Evolutionary conservation across 2,797 vertebrate species (phyloP), one percentile per base, ranked within the genome.

Genomic region (Prionace glauca): DNA sequence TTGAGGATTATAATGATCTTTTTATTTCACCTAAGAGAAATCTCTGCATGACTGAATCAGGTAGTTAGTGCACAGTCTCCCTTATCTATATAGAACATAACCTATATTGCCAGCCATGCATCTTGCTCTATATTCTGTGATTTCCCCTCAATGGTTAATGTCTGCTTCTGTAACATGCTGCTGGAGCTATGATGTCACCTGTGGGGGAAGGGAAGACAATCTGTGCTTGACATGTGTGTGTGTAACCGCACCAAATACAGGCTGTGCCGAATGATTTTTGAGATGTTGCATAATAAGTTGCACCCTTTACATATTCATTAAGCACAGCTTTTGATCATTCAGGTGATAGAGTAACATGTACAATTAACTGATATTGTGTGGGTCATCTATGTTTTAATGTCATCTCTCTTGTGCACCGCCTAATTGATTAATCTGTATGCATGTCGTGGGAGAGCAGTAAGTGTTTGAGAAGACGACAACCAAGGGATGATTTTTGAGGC

Each of bases 11-110:
- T 65, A n/a, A 65, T 65, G 65, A 36, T 18, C 32, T 14, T 65
- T n/a, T 91, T 65, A 91, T 91, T 65, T 62, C 88, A 91, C 88
- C 32, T 91, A 9, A 65, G 60, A 91, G 60, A 65, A 91, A 91
- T 91, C 88, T 91, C 60, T 36, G 29, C 60, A n/a, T 62, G 32
- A n/a, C 7, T n/a, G 88, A 20, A 62, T 62, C 88, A 90, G 60
- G 22, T 62, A 32, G 29, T 90, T n/a, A 62, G 29, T 18, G 14
- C 60, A 60, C 16, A 32, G 65, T 91, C 88, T 65, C 7, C 32
- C 88, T 41, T 45, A 45, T 2, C 8, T 84, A 84, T 45, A 90
- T 24, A 24, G n/a, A 62, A 67, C 36, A n/a, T 36, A 41, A 67
- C 29, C 90, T 36, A 41, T 36, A 22, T 20, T 11, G 10, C 20